phyloP scores from a whole-genome alignment of 2,797 vertebrate species.

The Argya squamiceps region DNA sequence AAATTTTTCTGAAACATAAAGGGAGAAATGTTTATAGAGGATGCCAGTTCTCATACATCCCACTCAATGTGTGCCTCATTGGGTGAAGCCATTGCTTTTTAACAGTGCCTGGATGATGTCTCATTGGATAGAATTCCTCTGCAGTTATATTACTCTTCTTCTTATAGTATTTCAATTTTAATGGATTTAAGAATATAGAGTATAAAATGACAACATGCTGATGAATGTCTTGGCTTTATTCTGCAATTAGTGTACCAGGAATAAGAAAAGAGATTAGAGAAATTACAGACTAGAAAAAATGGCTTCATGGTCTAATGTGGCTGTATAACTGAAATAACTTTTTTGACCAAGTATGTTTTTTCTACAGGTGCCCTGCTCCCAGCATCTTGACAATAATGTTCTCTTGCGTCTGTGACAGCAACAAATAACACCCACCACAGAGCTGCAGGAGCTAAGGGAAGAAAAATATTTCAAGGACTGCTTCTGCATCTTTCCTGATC shows the following conservation, averaged over 20 bases:
- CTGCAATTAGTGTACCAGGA: background rate
- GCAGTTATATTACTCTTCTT: background rate
- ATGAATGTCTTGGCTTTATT: background rate
- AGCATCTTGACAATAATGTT: background rate
- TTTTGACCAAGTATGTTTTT: background rate
- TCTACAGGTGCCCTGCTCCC: background rate
- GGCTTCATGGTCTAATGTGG: accelerated
- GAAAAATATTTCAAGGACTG: background rate
- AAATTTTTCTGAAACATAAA: background rate
- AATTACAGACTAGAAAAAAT: background rate
- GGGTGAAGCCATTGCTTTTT: background rate
- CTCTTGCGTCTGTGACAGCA: background rate
- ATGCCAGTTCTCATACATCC: background rate
- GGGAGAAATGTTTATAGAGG: background rate
- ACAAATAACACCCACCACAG: background rate
- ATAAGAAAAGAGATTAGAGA: background rate
- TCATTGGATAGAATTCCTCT: background rate
- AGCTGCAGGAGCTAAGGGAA: background rate
- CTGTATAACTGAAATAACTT: background rate
- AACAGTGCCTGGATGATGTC: background rate
- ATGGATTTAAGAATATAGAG: background rate
- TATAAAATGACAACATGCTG: background rate
- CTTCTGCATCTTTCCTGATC: background rate
- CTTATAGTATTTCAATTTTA: background rate
- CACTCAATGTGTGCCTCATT: accelerated